phyloP scores from a whole-genome alignment of 2,797 vertebrate species.

The Hemibagrus guttatus region DNA sequence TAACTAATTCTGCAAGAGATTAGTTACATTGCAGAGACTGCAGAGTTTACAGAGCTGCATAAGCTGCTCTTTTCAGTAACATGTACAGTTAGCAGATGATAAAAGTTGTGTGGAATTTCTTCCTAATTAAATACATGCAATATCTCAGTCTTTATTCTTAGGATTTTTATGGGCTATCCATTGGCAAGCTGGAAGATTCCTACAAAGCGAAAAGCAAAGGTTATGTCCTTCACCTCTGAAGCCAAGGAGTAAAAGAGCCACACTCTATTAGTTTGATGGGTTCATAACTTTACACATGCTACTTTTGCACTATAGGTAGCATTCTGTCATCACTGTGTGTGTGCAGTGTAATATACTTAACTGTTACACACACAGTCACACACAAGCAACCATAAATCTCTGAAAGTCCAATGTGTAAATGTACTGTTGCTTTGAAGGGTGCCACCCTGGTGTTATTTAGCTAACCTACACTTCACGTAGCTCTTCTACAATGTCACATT shows the following conservation, averaged over 20 bases:
- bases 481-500: slow-evolving; percentile 16
- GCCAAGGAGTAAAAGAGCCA: background rate
- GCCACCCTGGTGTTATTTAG: slow-evolving; percentile 27
- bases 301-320: slow-evolving; percentile 25
- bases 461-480: slow-evolving; percentile 35
- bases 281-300: slow-evolving; percentile 5
- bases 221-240: background rate
- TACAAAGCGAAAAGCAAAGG: background rate
- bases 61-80: slow-evolving; percentile 1
- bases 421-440: slow-evolving; percentile 37
- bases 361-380: slow-evolving; percentile 12
- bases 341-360: slow-evolving; percentile 13
- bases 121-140: slow-evolving; percentile 1
- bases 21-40: slow-evolving; percentile 12
- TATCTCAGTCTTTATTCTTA: slow-evolving; percentile 3
- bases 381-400: slow-evolving; percentile 46
- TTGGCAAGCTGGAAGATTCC: slow-evolving; percentile 11
- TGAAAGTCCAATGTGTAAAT: slow-evolving; percentile 38
- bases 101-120: slow-evolving; percentile 14
- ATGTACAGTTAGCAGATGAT: slow-evolving; percentile 15
- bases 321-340: slow-evolving; percentile 32
- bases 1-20: slow-evolving; percentile 27
- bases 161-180: background rate
- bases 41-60: slow-evolving; percentile 12
- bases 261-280: slow-evolving; percentile 16